Base-by-base conservation (phyloP, 1,140 invertebrate genomes). In the Trypoxylus dichotomus region DNA sequence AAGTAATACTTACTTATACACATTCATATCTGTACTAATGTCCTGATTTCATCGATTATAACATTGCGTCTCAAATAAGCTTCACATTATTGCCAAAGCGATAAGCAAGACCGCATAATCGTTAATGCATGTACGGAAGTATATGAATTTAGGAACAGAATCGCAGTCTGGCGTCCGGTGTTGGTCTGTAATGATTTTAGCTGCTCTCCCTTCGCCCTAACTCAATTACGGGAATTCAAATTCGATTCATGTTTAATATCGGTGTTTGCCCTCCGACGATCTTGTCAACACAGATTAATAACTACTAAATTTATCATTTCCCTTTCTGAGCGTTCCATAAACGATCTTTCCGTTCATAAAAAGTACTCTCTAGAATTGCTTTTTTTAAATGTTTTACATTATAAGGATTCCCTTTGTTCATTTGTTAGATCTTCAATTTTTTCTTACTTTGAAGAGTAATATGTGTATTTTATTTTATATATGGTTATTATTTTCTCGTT, bases 211-310 rank as follows among this genome's bases (percentile, higher is more conserved):
- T 77, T 78, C 60, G 21, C 60, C 72, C 32, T 78, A 80, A 80
- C 54, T 75, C 71, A 68, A 80, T 80, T 80, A 80, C 77, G 21
- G 68, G 76, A 76, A 80, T 80, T 80, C 79, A 80, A 78, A 80
- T 80, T 78, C 76, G 79, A 80, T 80, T 80, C 79, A 80, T 77
- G 74, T 80, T 80, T 80, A 80, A 80, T 80, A 80, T 80, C 77
- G 77, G 78, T 80, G 79, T 77, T 76, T 78, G 72, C 75, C 60
- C 75, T 74, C 75, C 60, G 27, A 68, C 60, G 77, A 78, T 80
- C 79, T 63, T 80, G 79, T 80, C 79, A 78, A 76, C 77, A 71
- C 32, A 68, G 72, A 80, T 80, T 80, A 80, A 80, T 80, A 73
- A 73, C 63, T 72, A 25, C 41, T 80, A 78, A 79, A 77, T 77